Base-by-base conservation (phyloP, 2,113 vertebrate species). In the Mustela lutreola region DNA sequence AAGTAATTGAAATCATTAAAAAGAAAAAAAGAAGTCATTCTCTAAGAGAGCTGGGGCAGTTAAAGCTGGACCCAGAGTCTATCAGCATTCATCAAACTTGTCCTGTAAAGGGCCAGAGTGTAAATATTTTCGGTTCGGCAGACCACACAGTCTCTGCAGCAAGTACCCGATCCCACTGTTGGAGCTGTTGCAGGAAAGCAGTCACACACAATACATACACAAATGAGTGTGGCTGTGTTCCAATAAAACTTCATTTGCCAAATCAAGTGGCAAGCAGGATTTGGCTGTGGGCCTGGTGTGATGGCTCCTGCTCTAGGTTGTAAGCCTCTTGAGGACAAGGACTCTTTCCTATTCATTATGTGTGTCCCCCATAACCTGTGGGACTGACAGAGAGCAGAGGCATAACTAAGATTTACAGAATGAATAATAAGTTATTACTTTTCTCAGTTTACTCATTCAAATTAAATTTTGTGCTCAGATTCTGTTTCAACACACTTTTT, bases 171-270 rank as follows among this genome's bases (percentile, higher is more conserved):
- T 62, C 21, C 36, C 91, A 26, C 7, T 12, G 58, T 33, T 58
- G 75, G 45, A 78, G 75, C 9, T 78, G 48, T 36, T 39, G 22
- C 39, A 24, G 14, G 50, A 89, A 89, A 88, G 26, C 26, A 84
- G 48, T 22, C 26, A 62, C 9, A 75, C 60, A 78, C 9, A 63
- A 75, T 42, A 39, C 3, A 33, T 33, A 84, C 36, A 90, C 24
- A 83, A 93, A 79, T 21, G 60, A 92, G 22, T 0, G 3, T 53
- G 31, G 14, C 26, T 85, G 26, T 63, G 36, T 50, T 84, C 85
- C 78, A 96, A 81, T 39, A 90, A 89, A 87, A 90, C 75, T 92
- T 92, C 73, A 80, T 96, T 95, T 86, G 11, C 15, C 58, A 7
- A 82, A 80, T 87, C 1, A 63, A 45, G 36, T 42, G 16, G 18